Conservation (phyloP, 1,140 invertebrate genomes). For the Anastrepha ludens region DNA sequence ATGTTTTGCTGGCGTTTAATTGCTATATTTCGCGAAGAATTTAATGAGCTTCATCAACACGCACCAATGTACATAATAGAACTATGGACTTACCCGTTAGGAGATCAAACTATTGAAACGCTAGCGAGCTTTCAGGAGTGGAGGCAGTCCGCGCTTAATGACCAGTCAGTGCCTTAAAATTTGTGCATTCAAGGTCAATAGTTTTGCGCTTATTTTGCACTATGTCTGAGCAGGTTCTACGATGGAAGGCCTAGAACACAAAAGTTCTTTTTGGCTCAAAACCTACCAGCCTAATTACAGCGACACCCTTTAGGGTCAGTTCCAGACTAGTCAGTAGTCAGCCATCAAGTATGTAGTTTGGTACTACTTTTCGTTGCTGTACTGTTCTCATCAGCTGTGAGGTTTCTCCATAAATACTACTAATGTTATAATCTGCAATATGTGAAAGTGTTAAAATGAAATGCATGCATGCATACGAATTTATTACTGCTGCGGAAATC, state of each 20-base stretch:
- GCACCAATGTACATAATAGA: neutral
- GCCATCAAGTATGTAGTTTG: neutral
- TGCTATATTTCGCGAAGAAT: neutral
- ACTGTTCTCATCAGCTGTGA: neutral
- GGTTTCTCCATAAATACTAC: neutral
- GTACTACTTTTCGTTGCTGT: neutral
- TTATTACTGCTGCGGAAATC: neutral
- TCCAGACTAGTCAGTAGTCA: neutral
- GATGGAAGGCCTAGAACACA: too few relatives aligned
- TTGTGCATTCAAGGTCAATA: too few relatives aligned
- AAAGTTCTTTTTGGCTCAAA: too few relatives aligned
- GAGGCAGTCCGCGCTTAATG: too few relatives aligned
- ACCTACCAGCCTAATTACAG: too few relatives aligned
- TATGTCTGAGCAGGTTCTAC: too few relatives aligned
- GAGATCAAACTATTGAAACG: neutral
- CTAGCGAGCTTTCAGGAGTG: too few relatives aligned
- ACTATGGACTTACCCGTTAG: neutral
- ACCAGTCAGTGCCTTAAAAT: too few relatives aligned
- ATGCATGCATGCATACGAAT: neutral
- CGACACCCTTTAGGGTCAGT: too few relatives aligned
- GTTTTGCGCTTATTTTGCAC: too few relatives aligned
- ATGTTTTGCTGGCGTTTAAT: neutral
- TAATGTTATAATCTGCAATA: neutral
- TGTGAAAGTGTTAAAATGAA: neutral
- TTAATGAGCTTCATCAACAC: conserved; percentile 35